These are phyloP conservation scores for Tapera naevia DNA, from an alignment of 2,797 vertebrate species.

Conservation along the genomic window DNA sequence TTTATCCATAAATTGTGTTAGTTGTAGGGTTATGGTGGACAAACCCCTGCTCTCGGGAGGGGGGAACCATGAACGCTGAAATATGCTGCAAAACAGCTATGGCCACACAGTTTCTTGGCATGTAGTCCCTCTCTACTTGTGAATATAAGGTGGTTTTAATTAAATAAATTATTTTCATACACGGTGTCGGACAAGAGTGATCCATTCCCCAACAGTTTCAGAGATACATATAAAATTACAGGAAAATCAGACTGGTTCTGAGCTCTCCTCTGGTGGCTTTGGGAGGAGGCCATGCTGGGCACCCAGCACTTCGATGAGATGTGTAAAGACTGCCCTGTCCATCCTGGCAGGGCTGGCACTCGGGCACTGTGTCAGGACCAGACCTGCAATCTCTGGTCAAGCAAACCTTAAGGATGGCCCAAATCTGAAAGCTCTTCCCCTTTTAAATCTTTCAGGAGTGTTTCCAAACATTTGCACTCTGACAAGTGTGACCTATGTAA, in stretches of 20 bases:
- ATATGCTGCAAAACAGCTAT: background rate
- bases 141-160: background rate
- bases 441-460: background rate
- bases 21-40: too few species aligned
- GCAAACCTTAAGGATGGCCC: background rate
- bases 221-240: background rate
- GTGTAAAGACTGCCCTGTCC: background rate
- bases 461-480: background rate
- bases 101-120: background rate
- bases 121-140: background rate
- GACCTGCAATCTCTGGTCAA: background rate
- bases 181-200: background rate
- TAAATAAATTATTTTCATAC: background rate
- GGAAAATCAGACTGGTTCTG: background rate
- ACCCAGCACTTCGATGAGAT: background rate
- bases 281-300: background rate
- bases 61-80: rapidly evolving
- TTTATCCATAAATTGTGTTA: background rate
- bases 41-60: background rate
- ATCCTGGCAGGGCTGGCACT: background rate
- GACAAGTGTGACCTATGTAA: background rate
- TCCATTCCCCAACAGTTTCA: background rate
- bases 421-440: background rate
- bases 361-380: rapidly evolving
- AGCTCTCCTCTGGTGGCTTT: background rate